phyloP scores from a whole-genome alignment of 2,113 vertebrate genomes.

The Apus apus region DNA sequence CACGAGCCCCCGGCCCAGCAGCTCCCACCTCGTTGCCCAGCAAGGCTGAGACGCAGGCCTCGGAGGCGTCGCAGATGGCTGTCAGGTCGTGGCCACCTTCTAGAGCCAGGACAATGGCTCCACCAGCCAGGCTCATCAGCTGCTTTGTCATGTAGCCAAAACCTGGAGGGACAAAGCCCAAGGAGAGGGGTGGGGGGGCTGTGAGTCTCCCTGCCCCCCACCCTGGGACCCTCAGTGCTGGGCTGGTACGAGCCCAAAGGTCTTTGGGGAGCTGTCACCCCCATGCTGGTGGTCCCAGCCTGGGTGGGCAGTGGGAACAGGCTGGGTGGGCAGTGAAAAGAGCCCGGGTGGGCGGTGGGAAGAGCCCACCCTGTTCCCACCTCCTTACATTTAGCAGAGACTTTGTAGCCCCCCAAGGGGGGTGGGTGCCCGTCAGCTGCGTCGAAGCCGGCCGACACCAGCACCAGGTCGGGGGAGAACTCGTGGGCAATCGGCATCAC shows the following conservation, averaged over 20 bases:
- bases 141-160: slow-evolving; percentile 94
- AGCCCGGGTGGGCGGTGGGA: too few relatives aligned
- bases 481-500: slow-evolving; percentile 94
- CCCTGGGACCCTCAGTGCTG: rapidly evolving
- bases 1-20: rapidly evolving
- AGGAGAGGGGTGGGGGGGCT: rapidly evolving
- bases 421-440: slow-evolving; percentile 88
- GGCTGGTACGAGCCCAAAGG: background rate
- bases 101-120: slow-evolving; percentile 86
- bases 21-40: slow-evolving; percentile 88
- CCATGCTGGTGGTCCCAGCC: too few relatives aligned
- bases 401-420: slow-evolving; percentile 88
- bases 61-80: slow-evolving; percentile 91
- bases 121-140: slow-evolving; percentile 90
- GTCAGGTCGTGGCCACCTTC: slow-evolving; percentile 92
- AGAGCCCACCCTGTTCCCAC: background rate
- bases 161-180: slow-evolving; percentile 67
- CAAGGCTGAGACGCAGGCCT: slow-evolving; percentile 89
- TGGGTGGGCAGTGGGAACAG: too few relatives aligned
- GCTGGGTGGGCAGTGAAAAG: rapidly evolving
- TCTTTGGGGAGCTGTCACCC: too few relatives aligned
- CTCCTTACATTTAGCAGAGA: slow-evolving; percentile 94
- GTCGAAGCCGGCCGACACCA: slow-evolving; percentile 93
- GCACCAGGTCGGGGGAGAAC: slow-evolving; percentile 90
- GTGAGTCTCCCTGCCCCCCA: background rate